Evolutionary conservation across 2,888 invertebrate genomes (phyloP).

Genomic region (Uropetala carovei): DNA sequence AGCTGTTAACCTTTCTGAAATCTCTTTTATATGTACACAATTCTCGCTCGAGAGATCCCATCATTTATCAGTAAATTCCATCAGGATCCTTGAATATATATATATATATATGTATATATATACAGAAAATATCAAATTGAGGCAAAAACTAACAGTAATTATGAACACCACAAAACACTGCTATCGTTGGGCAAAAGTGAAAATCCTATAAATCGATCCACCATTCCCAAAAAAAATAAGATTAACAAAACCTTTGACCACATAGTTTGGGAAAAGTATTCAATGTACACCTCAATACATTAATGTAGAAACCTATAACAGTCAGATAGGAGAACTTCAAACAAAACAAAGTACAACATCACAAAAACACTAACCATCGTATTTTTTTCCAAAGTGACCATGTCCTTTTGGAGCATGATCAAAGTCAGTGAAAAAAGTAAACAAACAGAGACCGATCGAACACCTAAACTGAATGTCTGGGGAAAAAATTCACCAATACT

Average conservation of each 20-base stretch:
- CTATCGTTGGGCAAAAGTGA: neutral
- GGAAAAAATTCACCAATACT: conserved; percentile 16
- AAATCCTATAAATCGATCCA: neutral
- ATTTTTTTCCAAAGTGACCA: neutral
- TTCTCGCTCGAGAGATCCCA: neutral
- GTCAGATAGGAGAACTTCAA: conserved; percentile 24
- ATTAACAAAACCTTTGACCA: conserved; percentile 49
- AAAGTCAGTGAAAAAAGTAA: conserved; percentile 11
- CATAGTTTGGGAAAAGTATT: conserved; percentile 5
- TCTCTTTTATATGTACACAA: conserved; percentile 13
- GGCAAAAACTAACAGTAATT: conserved; percentile 29
- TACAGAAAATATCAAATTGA: conserved; percentile 23
- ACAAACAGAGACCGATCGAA: neutral
- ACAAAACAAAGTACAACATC: conserved; percentile 29
- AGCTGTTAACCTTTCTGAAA: conserved; percentile 16
- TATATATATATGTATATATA: conserved; percentile 42
- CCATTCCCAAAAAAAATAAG: neutral
- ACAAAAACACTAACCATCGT: conserved; percentile 1
- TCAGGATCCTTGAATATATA: conserved; percentile 1
- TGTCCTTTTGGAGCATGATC: neutral
- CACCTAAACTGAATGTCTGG: conserved; percentile 11
- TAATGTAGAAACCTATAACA: conserved; percentile 5
- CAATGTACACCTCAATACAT: conserved; percentile 50
- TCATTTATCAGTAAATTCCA: conserved; percentile 15
- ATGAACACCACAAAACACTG: conserved; percentile 57